Conservation (phyloP, 2,113 vertebrate genomes). For the Elaphurus davidianus region DNA sequence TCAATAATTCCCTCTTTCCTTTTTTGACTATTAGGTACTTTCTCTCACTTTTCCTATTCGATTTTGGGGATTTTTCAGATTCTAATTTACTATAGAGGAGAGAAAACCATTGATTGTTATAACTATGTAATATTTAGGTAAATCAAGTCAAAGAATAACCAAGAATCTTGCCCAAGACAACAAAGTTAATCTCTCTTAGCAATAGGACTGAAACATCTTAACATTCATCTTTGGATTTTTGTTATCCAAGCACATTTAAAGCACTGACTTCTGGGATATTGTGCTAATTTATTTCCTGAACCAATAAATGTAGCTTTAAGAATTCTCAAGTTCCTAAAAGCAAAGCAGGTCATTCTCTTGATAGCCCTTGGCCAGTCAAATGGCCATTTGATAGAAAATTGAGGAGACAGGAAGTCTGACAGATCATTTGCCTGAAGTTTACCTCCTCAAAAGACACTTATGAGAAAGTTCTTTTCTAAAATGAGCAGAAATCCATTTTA, state of each 20-base stretch:
- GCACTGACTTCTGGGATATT: not conserved
- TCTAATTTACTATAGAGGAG: not conserved
- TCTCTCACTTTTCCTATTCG: slow-evolving; percentile 50
- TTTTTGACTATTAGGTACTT: slow-evolving; percentile 53
- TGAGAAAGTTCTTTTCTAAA: not conserved
- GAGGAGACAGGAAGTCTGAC: not conserved
- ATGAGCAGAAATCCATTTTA: not conserved
- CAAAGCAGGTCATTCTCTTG: not conserved
- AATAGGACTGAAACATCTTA: not conserved
- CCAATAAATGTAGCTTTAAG: not conserved
- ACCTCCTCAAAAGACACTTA: not conserved
- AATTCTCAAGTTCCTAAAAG: not conserved
- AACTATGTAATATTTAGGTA: slow-evolving; percentile 13
- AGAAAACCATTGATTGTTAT: slow-evolving; percentile 2
- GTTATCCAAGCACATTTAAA: not conserved
- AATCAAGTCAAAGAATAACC: not conserved
- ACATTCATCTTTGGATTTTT: not conserved
- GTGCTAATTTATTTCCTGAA: not conserved
- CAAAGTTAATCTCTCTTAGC: not conserved
- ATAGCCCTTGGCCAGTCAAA: not conserved
- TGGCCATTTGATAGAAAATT: not conserved
- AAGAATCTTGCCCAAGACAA: not conserved
- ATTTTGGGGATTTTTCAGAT: slow-evolving; percentile 44
- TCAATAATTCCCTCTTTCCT: slow-evolving; percentile 19
- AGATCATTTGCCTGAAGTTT: not conserved